Conservation (phyloP, 1,140 invertebrate genomes). For the Zophobas morio region DNA sequence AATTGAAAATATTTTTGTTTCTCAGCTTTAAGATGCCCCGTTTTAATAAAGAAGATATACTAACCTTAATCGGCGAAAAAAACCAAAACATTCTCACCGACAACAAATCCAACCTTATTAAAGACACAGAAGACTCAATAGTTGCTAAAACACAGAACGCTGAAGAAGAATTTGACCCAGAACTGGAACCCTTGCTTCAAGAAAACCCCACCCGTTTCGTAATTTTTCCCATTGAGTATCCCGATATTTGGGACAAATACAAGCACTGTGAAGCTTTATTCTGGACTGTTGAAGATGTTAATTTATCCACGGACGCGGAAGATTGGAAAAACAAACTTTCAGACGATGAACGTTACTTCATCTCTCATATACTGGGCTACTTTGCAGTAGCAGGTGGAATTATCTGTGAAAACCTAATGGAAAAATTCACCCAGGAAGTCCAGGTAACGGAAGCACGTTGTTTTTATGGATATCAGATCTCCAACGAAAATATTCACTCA, state of each 20-base stretch:
- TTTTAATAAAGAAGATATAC: constrained; percentile 58
- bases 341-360: constrained; percentile 92
- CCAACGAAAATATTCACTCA: constrained; percentile 99
- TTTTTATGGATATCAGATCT: constrained; percentile 99
- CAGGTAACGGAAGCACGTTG: constrained; percentile 97
- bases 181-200: constrained; percentile 89
- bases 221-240: constrained; percentile 96
- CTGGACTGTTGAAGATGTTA: constrained; percentile 98
- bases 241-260: constrained; percentile 98
- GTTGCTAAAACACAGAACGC: too few species aligned
- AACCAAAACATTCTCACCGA: constrained; percentile 51
- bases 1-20: too few species aligned
- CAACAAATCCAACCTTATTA: constrained; percentile 53
- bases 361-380: constrained; percentile 98
- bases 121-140: constrained; percentile 5
- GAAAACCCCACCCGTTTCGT: constrained; percentile 96
- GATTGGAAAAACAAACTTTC: constrained; percentile 89
- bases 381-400: constrained; percentile 99
- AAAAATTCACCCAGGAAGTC: constrained; percentile 97
- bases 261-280: constrained; percentile 99
- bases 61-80: constrained; percentile 41
- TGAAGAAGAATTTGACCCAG: constrained; percentile 73
- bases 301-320: constrained; percentile 86
- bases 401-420: constrained; percentile 99
- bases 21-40: constrained; percentile 50